These are phyloP conservation scores for Montipora capricornis DNA, from an alignment of 64 coral and sea anemone genomes.

Conservation along the genomic window DNA sequence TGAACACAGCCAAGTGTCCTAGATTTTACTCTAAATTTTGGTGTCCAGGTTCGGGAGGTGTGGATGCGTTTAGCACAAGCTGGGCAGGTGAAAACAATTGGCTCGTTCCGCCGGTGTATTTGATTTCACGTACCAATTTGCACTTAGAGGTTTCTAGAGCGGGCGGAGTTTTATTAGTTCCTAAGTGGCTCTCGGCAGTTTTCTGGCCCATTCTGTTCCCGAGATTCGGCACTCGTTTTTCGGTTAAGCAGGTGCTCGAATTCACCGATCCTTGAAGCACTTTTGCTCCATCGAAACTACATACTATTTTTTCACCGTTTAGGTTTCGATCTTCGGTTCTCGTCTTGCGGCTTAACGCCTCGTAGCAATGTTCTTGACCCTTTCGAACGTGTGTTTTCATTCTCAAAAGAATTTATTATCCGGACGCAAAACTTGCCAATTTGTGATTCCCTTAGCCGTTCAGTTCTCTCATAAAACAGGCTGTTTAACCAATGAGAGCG, in stretches of 20 bases:
- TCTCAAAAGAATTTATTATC: neutral
- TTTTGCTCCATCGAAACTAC: neutral
- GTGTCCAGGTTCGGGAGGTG: slow-evolving; percentile 40
- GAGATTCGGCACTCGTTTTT: neutral
- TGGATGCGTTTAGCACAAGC: slow-evolving; percentile 23
- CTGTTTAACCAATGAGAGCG: too few relatives aligned
- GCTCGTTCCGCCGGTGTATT: slow-evolving; percentile 31
- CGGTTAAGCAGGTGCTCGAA: neutral
- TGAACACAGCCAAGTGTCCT: slow-evolving; percentile 14
- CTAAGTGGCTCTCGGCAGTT: slow-evolving; percentile 3
- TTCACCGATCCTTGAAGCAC: neutral
- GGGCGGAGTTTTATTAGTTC: neutral
- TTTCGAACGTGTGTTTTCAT: neutral
- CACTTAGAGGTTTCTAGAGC: neutral
- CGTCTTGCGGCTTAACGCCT: neutral
- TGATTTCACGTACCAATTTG: slow-evolving; percentile 8
- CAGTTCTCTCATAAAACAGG: too few relatives aligned
- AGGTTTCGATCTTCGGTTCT: neutral
- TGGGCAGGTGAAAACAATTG: slow-evolving; percentile 51
- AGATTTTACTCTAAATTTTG: slow-evolving; percentile 72
- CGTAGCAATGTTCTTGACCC: neutral
- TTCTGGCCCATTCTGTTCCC: slow-evolving; percentile 21
- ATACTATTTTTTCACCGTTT: neutral
- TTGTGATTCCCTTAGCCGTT: too few relatives aligned
- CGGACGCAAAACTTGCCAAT: too few relatives aligned